Evolutionary conservation across 2,113 vertebrate genomes (phyloP).

Genomic region (Axis porcinus): DNA sequence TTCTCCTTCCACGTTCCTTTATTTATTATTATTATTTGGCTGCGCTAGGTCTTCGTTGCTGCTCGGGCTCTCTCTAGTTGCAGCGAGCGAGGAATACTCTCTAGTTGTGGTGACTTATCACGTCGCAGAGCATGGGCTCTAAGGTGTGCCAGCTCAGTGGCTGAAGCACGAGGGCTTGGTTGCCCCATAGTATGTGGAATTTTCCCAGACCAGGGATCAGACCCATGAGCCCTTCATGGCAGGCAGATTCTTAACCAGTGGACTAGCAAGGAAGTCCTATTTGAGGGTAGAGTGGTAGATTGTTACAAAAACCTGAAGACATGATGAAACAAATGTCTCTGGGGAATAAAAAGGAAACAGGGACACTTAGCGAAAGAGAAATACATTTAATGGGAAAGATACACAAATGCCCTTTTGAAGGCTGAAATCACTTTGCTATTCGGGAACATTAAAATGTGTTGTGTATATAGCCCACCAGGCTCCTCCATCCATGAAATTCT

Average conservation of each 20-base stretch:
- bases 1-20: neutral
- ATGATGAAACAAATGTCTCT: neutral
- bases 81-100: neutral
- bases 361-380: neutral
- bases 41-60: neutral
- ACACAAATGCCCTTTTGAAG: neutral
- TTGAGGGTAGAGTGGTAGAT: neutral
- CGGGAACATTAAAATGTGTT: neutral
- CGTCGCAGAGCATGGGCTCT: neutral
- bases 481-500: neutral
- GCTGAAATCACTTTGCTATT: neutral
- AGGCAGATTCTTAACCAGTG: neutral
- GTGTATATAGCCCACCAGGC: neutral
- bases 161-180: neutral
- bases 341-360: rapidly evolving
- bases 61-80: neutral
- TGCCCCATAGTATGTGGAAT: neutral
- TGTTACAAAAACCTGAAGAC: neutral
- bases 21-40: neutral
- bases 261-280: neutral
- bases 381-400: neutral
- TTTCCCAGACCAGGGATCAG: neutral
- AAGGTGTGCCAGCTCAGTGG: neutral
- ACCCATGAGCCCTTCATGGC: neutral
- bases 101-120: neutral